These are phyloP conservation scores for Malacosoma neustria DNA, from an alignment of 2,888 invertebrate genomes.

Conservation along the genomic window DNA sequence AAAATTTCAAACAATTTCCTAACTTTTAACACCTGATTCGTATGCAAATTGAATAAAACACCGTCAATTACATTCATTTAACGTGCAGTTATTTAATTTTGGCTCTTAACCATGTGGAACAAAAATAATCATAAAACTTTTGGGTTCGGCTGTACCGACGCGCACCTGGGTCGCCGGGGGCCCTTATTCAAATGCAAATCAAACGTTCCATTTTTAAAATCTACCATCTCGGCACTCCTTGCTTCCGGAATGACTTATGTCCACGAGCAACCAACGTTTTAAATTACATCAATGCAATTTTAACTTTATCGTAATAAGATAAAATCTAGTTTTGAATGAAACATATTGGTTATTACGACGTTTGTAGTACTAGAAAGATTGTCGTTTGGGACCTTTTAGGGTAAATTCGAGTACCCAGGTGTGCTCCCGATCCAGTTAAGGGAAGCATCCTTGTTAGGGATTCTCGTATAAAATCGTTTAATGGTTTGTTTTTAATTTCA, in stretches of 20 bases:
- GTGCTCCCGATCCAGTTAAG: slow-evolving; percentile 75
- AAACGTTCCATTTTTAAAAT: slow-evolving; percentile 76
- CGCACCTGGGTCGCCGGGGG: slow-evolving; percentile 73
- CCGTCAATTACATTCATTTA: slow-evolving; percentile 32
- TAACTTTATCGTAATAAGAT: slow-evolving; percentile 14
- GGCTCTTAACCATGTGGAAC: neutral
- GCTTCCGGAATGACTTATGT: slow-evolving; percentile 71
- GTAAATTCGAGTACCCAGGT: slow-evolving; percentile 72
- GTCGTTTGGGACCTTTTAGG: slow-evolving; percentile 72
- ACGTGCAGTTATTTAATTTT: neutral
- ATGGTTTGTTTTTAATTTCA: slow-evolving; percentile 74
- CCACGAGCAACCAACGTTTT: slow-evolving; percentile 45
- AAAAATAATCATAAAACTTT: slow-evolving; percentile 43
- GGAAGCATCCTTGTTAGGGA: slow-evolving; percentile 72
- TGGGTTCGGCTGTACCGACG: slow-evolving; percentile 50
- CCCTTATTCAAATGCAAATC: slow-evolving; percentile 76
- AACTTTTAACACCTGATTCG: slow-evolving; percentile 20
- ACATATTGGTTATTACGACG: slow-evolving; percentile 21
- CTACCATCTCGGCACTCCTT: slow-evolving; percentile 69
- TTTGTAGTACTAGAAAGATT: slow-evolving; percentile 20
- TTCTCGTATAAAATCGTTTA: slow-evolving; percentile 71
- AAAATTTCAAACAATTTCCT: too few relatives aligned
- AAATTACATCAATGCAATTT: slow-evolving; percentile 20
- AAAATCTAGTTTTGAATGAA: slow-evolving; percentile 19
- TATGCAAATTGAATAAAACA: slow-evolving; percentile 38